Evolutionary conservation across 2,888 invertebrate species (phyloP), one percentile per base, ranked within the genome.

Genomic region (Drosophila setosimentum): DNA sequence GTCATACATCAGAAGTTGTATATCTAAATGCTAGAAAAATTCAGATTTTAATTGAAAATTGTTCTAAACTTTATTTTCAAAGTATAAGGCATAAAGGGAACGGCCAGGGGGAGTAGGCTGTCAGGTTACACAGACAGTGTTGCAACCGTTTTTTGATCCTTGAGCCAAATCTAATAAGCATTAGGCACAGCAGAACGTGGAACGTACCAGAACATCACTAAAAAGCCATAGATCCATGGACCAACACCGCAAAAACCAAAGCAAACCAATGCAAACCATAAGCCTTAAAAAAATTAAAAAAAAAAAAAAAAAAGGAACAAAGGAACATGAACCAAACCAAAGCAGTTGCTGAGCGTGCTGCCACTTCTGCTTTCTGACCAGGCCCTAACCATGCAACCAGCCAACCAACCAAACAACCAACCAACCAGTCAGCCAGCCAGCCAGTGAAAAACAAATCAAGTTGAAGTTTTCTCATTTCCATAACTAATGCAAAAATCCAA

Each of bases 401-500:
- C 55, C 33, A 59, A 16, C 42, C 67, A 61, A 30, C 37, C 67
- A 67, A 27, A 4, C 58, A 71, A n/a, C 29, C 59, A 62, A 21
- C 58, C 37, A 58, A 18, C 18, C 59, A 64, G 48, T 8, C 58
- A 76, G 64, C 51, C 62, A 75, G 53, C 37, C 65, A 73, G 74
- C 70, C 83, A 82, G 80, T 82, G 83, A 82, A 86, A 86, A 86
- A 86, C 85, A 86, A 87, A 89, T 89, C 91, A 89, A 87, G 88
- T 87, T 87, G 90, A 87, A 87, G 87, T 87, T 87, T 87, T 87
- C 87, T 86, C 87, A 91, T 91, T 91, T 91, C 90, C 92, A 92
- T 91, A 91, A 91, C 92, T 92, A 91, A 91, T 92, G 92, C 92
- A 92, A 91, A 92, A 91, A 91, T 92, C 92, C 92, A 92, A 92